Evolutionary conservation across 2,113 vertebrate species (phyloP).

Genomic region (Fulica atra): DNA sequence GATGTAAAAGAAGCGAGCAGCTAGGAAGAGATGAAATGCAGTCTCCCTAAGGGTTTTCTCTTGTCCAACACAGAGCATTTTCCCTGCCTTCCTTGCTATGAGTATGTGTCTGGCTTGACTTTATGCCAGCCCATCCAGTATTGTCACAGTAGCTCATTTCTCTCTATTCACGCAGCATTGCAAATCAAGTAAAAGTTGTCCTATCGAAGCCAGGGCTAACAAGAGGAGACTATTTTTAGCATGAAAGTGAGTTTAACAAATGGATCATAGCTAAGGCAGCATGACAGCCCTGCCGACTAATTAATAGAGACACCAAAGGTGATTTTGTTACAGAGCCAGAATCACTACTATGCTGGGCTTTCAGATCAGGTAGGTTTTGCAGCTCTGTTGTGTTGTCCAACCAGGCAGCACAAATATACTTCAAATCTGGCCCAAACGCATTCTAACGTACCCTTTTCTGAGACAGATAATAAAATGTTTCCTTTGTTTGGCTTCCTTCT

Average conservation of each 20-base stretch:
- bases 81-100: not conserved
- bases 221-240: conserved; percentile 50
- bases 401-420: not conserved
- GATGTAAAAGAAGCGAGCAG: not conserved
- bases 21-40: not conserved
- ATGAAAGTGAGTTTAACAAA: conserved; percentile 51
- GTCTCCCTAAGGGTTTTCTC: not conserved
- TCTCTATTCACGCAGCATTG: not conserved
- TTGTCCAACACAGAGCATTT: not conserved
- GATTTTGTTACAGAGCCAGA: conserved; percentile 38
- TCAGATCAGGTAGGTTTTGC: not conserved
- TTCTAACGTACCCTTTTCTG: not conserved
- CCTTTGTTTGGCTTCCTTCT: not conserved
- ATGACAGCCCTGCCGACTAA: conserved; percentile 14
- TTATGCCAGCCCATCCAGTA: not conserved
- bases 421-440: not conserved
- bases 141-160: not conserved
- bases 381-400: not conserved
- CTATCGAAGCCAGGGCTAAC: not conserved
- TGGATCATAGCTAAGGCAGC: conserved; percentile 18
- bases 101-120: not conserved
- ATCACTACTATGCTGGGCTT: not conserved
- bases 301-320: conserved; percentile 40
- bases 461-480: not conserved
- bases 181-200: not conserved